Conservation (phyloP, 2,888 invertebrate species). For the Alloplasta piceator region DNA sequence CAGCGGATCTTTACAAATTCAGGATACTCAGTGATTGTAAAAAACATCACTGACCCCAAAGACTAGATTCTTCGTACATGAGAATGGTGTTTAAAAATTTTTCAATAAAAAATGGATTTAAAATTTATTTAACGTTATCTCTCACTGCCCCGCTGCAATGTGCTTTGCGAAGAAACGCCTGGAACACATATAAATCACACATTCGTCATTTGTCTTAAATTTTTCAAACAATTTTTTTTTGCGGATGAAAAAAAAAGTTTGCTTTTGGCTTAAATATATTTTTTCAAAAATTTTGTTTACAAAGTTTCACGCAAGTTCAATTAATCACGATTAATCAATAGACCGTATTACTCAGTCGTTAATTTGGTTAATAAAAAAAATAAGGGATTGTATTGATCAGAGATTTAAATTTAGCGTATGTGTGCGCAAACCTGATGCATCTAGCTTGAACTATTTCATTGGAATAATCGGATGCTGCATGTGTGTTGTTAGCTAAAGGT, state of each 20-base stretch:
- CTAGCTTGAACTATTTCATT: too few relatives aligned
- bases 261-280: too few relatives aligned
- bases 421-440: too few relatives aligned
- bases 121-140: constrained; percentile 4
- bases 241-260: background rate
- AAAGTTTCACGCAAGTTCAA: constrained; percentile 3
- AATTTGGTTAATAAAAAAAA: too few relatives aligned
- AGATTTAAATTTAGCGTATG: too few relatives aligned
- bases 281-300: too few relatives aligned
- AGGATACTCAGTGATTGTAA: too few relatives aligned
- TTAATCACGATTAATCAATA: background rate
- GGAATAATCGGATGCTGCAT: background rate
- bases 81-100: background rate
- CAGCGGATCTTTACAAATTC: background rate
- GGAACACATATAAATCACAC: constrained; percentile 70
- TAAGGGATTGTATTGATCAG: too few relatives aligned
- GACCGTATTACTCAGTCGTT: too few relatives aligned
- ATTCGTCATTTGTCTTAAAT: constrained; percentile 26
- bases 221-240: too few relatives aligned
- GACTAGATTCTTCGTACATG: background rate
- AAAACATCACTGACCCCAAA: too few relatives aligned
- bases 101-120: background rate
- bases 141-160: constrained; percentile 59
- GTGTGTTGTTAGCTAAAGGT: constrained; percentile 8
- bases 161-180: constrained; percentile 71